phyloP scores from a whole-genome alignment of 2,113 vertebrate genomes.

The Nibea albiflora region DNA sequence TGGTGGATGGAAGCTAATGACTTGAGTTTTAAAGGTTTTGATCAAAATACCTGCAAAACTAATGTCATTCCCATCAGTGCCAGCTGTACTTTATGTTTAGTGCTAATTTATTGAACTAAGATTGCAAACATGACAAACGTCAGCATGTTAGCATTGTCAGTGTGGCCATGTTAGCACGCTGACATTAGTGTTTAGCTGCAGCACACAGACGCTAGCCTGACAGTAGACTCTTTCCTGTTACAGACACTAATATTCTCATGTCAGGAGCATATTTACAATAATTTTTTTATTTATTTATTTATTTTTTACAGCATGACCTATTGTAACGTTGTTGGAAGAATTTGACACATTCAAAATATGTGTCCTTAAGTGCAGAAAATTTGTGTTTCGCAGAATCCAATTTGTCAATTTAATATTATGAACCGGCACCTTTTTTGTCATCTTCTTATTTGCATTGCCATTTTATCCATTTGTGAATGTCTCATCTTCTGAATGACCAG shows the following conservation, averaged over 20 bases:
- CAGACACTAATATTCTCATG: neutral
- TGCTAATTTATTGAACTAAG: too few relatives aligned
- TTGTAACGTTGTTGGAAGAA: neutral
- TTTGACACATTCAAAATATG: neutral
- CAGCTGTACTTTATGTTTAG: neutral
- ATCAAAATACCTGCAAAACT: neutral
- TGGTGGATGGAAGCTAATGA: neutral
- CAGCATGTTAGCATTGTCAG: neutral
- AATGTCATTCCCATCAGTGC: neutral
- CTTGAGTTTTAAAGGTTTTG: neutral
- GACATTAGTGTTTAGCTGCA: neutral
- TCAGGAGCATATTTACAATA: neutral
- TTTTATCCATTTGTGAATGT: neutral
- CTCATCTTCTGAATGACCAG: constrained; percentile 11
- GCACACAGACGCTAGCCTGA: neutral
- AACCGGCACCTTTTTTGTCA: neutral
- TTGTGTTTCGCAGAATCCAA: neutral
- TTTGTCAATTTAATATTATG: neutral
- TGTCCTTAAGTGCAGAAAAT: neutral
- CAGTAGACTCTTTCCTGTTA: neutral
- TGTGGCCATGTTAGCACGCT: neutral
- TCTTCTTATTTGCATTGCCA: neutral
- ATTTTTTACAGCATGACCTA: neutral
- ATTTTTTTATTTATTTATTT: too few relatives aligned
- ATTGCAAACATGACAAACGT: neutral